phyloP scores from a whole-genome alignment of 1,140 invertebrate genomes.

The Cydia fagiglandana region DNA sequence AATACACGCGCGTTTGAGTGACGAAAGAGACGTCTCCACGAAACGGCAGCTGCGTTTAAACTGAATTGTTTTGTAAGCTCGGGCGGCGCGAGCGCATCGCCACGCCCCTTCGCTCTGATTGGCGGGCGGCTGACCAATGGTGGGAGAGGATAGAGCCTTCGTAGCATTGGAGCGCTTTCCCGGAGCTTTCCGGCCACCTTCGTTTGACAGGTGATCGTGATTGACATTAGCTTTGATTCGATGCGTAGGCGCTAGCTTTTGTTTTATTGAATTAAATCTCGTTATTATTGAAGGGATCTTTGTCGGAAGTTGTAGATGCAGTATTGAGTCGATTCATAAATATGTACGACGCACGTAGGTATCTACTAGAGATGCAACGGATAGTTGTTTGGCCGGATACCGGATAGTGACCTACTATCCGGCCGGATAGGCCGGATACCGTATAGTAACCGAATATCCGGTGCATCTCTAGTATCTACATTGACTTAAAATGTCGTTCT shows the following conservation, averaged over 20 bases:
- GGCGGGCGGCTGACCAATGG: conserved; percentile 60
- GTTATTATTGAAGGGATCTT: conserved; percentile 42
- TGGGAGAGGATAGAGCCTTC: conserved; percentile 57
- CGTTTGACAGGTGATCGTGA: conserved; percentile 59
- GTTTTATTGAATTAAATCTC: conserved; percentile 11
- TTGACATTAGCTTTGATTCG: conserved; percentile 49
- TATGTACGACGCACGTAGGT: background rate
- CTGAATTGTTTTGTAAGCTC: conserved; percentile 53
- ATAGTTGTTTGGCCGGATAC: too few relatives aligned
- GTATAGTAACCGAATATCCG: too few relatives aligned
- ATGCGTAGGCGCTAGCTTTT: conserved; percentile 52
- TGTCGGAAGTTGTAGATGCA: conserved; percentile 9
- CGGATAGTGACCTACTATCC: too few relatives aligned
- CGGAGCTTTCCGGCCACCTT: conserved; percentile 63
- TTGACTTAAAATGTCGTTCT: too few relatives aligned
- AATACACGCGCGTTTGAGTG: conserved; percentile 41
- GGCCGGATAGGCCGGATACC: too few relatives aligned
- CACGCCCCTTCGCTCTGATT: conserved; percentile 60
- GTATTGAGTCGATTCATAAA: conserved; percentile 37
- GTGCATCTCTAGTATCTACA: too few relatives aligned
- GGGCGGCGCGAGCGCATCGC: conserved; percentile 71
- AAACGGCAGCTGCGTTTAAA: conserved; percentile 65
- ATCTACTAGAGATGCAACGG: too few relatives aligned
- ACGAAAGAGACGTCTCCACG: conserved; percentile 50
- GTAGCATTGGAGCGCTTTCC: conserved; percentile 44